Conservation (phyloP, 1,140 invertebrate species). For the Glossosoma conforme region DNA sequence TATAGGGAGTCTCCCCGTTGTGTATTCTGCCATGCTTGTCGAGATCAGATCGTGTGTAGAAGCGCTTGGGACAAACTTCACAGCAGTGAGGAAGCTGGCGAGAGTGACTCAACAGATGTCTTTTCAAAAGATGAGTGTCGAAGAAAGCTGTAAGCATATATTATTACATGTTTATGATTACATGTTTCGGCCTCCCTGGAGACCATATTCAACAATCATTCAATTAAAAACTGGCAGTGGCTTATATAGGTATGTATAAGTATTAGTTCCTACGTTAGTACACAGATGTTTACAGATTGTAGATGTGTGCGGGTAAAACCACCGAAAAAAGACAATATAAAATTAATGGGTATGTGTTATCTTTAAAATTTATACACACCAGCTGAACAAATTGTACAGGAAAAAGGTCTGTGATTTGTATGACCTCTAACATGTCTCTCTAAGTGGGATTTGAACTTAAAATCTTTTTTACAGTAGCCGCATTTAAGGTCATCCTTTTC, state of each 20-base stretch:
- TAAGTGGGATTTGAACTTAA: constrained; percentile 14
- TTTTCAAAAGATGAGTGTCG: constrained; percentile 16
- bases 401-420: constrained; percentile 16
- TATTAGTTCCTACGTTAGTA: too few species aligned
- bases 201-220: too few species aligned
- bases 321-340: too few species aligned
- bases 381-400: constrained; percentile 10
- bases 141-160: constrained; percentile 18
- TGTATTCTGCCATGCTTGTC: constrained; percentile 15
- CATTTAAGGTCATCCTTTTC: too few species aligned
- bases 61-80: constrained; percentile 14
- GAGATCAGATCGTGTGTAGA: constrained; percentile 18
- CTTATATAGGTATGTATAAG: too few species aligned
- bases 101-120: constrained; percentile 20
- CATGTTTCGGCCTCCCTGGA: too few species aligned
- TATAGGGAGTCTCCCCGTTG: constrained; percentile 20
- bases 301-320: too few species aligned
- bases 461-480: constrained; percentile 10
- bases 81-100: constrained; percentile 12
- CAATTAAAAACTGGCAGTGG: too few species aligned
- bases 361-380: constrained; percentile 7
- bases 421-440: constrained; percentile 17
- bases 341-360: neutral
- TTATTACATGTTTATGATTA: neutral
- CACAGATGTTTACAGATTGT: too few species aligned